A percentile compares a stretch with the other conserved stretches of the same genome.
These are phyloP conservation scores for Zoroaster sp. DNA, from an alignment of 53 echinoderm and acorn worm genomes.

Conservation along the genomic window DNA sequence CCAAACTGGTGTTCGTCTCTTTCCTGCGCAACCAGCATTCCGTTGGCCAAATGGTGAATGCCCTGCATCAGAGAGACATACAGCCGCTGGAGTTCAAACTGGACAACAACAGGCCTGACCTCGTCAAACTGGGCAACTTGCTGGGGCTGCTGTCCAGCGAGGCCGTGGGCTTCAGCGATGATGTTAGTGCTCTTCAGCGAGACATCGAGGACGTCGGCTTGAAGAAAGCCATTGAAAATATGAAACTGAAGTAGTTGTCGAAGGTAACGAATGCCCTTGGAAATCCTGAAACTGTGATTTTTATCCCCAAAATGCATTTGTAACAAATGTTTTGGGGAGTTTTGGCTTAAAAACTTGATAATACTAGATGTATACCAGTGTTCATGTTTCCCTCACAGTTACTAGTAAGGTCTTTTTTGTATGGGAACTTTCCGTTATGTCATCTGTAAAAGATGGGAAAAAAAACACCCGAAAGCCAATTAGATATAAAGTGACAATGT, in stretches of 20 bases:
- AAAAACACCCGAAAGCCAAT: no score
- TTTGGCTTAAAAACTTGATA: no score
- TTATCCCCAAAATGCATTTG: no score
- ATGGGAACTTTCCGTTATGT: no score
- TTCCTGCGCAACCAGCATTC: conserved; percentile 72
- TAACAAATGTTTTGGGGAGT: no score
- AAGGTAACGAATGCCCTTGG: no score
- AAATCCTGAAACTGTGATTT: no score
- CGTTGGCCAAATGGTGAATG: conserved; percentile 69
- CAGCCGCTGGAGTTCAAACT: conserved; percentile 83
- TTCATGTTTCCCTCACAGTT: no score
- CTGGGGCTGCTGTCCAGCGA: conserved; percentile 79
- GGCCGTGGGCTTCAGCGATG: conserved; percentile 62
- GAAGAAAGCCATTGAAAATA: conserved; percentile 20
- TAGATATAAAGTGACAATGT: no score
- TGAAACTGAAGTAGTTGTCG: conserved; percentile 3
- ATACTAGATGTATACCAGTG: no score
- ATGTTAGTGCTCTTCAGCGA: conserved; percentile 47
- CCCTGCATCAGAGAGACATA: conserved; percentile 10
- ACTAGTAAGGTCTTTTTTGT: no score
- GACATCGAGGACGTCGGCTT: conserved; percentile 40
- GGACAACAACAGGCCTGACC: conserved; percentile 67
- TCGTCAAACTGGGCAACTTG: conserved; percentile 87
- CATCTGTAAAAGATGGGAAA: no score
- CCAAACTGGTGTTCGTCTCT: conserved; percentile 89